Evolutionary conservation across 2,113 vertebrate species (phyloP), one percentile per base, ranked within the genome.

Genomic region (Elaphurus davidianus): DNA sequence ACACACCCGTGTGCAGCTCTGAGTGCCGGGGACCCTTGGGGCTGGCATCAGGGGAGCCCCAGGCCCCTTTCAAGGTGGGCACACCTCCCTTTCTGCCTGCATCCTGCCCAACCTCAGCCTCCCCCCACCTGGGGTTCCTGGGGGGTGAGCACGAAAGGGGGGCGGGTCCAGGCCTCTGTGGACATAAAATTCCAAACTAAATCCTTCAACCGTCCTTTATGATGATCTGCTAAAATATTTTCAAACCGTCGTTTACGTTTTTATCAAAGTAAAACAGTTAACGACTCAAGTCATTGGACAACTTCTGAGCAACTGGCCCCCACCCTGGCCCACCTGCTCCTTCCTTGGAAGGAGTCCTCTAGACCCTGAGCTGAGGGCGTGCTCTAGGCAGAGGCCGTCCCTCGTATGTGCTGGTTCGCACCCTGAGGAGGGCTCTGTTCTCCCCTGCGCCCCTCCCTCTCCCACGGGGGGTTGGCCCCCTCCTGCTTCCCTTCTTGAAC

Each of bases 341-440:
- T 0, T 16, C 33, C 28, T 23, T 76, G 5, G 4, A 30, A 19
- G 54, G n/a, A n/a, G 25, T 23, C 15, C 12, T 21, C 40, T 27
- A 40, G 43, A 33, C 47, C 27, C 43, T 13, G 4, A 47, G 19
- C 71, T n/a, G 14, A 7, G 17, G 47, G 33, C 16, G 1, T 0
- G 8, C 40, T 59, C 7, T 43, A 5, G 52, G 55, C n/a, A 14
- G 57, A 21, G 7, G 13, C 2, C 23, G 10, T 13, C 30, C 43
- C 9, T 13, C 0, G 7, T 1, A 3, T n/a, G 17, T 17, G 23
- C 47, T 9, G 30, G 45, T 43, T 9, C 0, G 0, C 3, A 21
- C 17, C 0, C 6, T 0, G 12, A 6, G 2, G 27, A 30, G 27
- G 47, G 7, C 19, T 14, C 50, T 7, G 23, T 50, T 33, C 8